These are phyloP conservation scores for Xestia sexstrigata DNA, from an alignment of 2,888 invertebrate species.

Conservation along the genomic window DNA sequence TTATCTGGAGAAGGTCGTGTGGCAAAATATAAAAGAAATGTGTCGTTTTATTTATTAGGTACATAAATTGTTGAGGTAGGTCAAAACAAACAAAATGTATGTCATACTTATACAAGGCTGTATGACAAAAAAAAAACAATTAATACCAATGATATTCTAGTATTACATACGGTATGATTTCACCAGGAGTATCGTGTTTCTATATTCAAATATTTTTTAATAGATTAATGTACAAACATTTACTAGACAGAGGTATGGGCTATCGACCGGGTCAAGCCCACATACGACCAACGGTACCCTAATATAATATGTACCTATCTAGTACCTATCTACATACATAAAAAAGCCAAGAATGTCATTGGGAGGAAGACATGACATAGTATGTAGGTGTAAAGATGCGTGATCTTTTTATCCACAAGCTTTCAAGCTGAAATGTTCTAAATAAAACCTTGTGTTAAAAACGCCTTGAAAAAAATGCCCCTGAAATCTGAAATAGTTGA, in stretches of 20 bases:
- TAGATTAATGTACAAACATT: slow-evolving; percentile 1
- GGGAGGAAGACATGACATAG: too few species aligned
- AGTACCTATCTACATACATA: too few species aligned
- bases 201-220: background rate
- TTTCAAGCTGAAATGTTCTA: background rate
- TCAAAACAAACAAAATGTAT: slow-evolving; percentile 28
- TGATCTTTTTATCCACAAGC: background rate
- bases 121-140: background rate
- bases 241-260: background rate
- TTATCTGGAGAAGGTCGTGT: slow-evolving; percentile 45
- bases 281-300: slow-evolving; percentile 4
- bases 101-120: background rate
- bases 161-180: background rate
- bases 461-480: background rate
- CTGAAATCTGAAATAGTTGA: background rate
- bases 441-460: background rate
- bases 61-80: slow-evolving; percentile 29
- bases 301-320: background rate
- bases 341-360: background rate
- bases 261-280: slow-evolving; percentile 14
- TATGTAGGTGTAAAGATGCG: background rate
- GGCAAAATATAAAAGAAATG: slow-evolving; percentile 15
- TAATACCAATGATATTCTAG: too few species aligned
- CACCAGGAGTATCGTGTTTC: background rate
- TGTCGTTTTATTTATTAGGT: slow-evolving; percentile 18